A percentile compares a stretch with the other conserved stretches of the same genome.
phyloP scores from a whole-genome alignment of 2,888 invertebrate species.

The Ferdinandea cuprea region DNA sequence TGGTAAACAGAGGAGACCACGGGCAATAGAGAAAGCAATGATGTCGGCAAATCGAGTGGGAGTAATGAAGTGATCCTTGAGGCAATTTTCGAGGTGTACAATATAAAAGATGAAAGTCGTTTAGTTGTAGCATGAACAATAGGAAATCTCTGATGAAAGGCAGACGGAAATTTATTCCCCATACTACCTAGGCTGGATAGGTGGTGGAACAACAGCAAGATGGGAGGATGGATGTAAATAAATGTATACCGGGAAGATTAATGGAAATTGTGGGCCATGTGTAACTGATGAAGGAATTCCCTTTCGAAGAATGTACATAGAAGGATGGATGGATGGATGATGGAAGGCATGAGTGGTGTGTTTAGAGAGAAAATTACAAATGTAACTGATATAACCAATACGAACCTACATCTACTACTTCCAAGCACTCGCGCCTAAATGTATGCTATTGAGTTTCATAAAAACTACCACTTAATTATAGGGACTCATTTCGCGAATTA shows the following conservation, averaged over 20 bases:
- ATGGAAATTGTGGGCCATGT: constrained; percentile 44
- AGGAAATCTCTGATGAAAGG: constrained; percentile 44
- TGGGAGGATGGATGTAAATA: background rate
- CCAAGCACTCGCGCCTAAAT: too few species aligned
- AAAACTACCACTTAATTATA: too few species aligned
- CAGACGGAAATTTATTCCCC: constrained; percentile 47
- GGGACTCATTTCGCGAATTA: too few species aligned
- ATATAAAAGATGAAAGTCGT: constrained; percentile 73
- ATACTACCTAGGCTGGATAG: constrained; percentile 16
- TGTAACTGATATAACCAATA: constrained; percentile 29
- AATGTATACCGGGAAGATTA: background rate
- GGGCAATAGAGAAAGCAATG: constrained; percentile 24
- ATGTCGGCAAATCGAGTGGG: constrained; percentile 68
- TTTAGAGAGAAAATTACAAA: constrained; percentile 44
- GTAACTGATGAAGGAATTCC: constrained; percentile 64
- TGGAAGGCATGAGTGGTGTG: constrained; percentile 36
- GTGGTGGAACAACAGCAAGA: too few species aligned
- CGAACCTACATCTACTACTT: too few species aligned
- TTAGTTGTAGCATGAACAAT: constrained; percentile 68
- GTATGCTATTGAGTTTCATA: too few species aligned
- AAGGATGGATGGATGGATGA: constrained; percentile 16
- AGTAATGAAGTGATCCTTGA: constrained; percentile 74
- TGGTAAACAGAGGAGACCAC: constrained; percentile 48
- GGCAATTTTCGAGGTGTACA: constrained; percentile 73
- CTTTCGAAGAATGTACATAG: too few species aligned